phyloP scores from a whole-genome alignment of 2,113 vertebrate species.

The Brevimyrus niger region DNA sequence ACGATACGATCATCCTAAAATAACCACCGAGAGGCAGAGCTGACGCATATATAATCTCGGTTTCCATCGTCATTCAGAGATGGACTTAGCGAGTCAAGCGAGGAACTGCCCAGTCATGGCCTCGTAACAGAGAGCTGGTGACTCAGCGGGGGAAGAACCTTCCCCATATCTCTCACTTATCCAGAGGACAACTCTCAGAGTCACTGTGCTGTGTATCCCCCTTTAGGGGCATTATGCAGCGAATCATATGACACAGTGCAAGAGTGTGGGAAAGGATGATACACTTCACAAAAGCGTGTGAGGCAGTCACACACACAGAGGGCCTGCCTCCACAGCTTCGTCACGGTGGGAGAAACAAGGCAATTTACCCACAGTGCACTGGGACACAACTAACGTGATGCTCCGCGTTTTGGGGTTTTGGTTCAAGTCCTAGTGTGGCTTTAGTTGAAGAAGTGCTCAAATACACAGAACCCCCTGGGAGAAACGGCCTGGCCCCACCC shows the following conservation, averaged over 20 bases:
- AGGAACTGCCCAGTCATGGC: background rate
- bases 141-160: background rate
- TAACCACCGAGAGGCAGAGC: background rate
- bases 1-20: background rate
- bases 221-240: background rate
- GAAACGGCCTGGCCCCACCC: background rate
- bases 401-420: background rate
- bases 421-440: background rate
- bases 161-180: background rate
- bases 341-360: background rate
- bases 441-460: background rate
- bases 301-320: background rate
- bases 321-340: background rate
- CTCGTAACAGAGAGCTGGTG: background rate
- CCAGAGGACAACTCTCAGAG: background rate
- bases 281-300: background rate
- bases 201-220: background rate
- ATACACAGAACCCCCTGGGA: background rate
- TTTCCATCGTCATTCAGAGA: background rate
- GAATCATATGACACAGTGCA: background rate
- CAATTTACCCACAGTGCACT: background rate
- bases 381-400: background rate
- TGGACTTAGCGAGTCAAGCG: background rate
- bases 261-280: background rate
- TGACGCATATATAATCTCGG: background rate